These are phyloP conservation scores for Aproaerema taeniolella DNA, from an alignment of 2,888 invertebrate genomes.

Conservation along the genomic window DNA sequence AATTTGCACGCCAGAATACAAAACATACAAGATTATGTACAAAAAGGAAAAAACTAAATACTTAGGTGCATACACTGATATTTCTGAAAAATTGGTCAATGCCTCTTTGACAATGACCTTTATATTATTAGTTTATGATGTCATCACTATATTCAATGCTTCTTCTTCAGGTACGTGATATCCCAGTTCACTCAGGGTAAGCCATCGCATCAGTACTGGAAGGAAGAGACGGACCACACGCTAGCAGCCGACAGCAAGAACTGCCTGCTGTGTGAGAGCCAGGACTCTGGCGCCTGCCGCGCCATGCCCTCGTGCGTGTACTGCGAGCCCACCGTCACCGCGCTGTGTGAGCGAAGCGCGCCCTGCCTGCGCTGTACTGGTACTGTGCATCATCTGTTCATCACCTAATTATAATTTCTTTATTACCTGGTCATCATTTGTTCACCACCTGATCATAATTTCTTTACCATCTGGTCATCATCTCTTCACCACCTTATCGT, in stretches of 20 bases:
- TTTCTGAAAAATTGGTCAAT: too few relatives aligned
- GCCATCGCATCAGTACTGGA: slow-evolving; percentile 67
- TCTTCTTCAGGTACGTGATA: slow-evolving; percentile 49
- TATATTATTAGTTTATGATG: neutral
- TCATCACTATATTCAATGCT: neutral
- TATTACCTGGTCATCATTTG: too few relatives aligned
- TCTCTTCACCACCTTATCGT: too few relatives aligned
- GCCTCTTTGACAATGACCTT: too few relatives aligned
- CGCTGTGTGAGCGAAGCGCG: slow-evolving; percentile 59
- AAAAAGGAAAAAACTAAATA: too few relatives aligned
- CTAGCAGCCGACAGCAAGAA: slow-evolving; percentile 61
- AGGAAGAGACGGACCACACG: slow-evolving; percentile 57
- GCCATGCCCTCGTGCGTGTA: slow-evolving; percentile 67
- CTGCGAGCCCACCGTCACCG: slow-evolving; percentile 62
- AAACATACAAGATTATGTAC: neutral
- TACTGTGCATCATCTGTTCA: too few relatives aligned
- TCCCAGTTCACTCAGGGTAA: slow-evolving; percentile 63
- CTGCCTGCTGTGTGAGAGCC: slow-evolving; percentile 60
- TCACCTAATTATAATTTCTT: too few relatives aligned
- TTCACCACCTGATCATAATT: too few relatives aligned
- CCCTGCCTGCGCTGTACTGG: slow-evolving; percentile 64
- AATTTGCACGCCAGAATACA: neutral
- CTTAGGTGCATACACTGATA: too few relatives aligned
- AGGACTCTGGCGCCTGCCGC: slow-evolving; percentile 62
- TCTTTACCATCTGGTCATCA: too few relatives aligned